These are phyloP conservation scores for Loriculus beryllinus DNA, from an alignment of 2,797 vertebrate species.

Conservation along the genomic window DNA sequence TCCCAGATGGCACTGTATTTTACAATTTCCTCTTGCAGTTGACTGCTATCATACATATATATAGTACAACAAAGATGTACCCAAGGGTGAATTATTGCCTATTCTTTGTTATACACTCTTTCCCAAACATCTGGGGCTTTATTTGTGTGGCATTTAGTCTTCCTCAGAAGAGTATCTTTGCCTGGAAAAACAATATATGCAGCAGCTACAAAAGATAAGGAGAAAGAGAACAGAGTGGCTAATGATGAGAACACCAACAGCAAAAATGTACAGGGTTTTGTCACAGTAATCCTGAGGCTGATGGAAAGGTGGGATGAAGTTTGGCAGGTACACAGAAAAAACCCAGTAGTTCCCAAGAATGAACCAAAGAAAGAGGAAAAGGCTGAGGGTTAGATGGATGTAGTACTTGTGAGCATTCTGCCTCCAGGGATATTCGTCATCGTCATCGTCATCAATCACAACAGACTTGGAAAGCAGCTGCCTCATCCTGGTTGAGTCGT, in stretches of 20 bases:
- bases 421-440: conserved; percentile 72
- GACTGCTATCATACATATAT: neutral
- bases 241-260: conserved; percentile 63
- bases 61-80: neutral
- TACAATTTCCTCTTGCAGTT: neutral
- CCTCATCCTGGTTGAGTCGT: conserved; percentile 70
- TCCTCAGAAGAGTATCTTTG: conserved; percentile 46
- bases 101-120: neutral
- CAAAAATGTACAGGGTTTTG: conserved; percentile 72
- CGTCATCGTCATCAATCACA: conserved; percentile 66
- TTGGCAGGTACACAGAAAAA: conserved; percentile 71
- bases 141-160: conserved; percentile 37
- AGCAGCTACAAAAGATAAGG: conserved; percentile 61
- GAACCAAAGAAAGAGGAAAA: conserved; percentile 77
- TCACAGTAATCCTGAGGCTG: conserved; percentile 74
- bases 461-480: conserved; percentile 73
- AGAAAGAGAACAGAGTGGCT: conserved; percentile 63
- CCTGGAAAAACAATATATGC: conserved; percentile 60
- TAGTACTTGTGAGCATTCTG: conserved; percentile 73
- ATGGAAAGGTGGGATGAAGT: conserved; percentile 74
- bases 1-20: conserved; percentile 1
- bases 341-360: conserved; percentile 75
- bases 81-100: conserved; percentile 22
- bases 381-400: conserved; percentile 68
- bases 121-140: neutral